Conservation (phyloP, 2,113 vertebrate genomes). For the Pygoscelis adeliae region DNA sequence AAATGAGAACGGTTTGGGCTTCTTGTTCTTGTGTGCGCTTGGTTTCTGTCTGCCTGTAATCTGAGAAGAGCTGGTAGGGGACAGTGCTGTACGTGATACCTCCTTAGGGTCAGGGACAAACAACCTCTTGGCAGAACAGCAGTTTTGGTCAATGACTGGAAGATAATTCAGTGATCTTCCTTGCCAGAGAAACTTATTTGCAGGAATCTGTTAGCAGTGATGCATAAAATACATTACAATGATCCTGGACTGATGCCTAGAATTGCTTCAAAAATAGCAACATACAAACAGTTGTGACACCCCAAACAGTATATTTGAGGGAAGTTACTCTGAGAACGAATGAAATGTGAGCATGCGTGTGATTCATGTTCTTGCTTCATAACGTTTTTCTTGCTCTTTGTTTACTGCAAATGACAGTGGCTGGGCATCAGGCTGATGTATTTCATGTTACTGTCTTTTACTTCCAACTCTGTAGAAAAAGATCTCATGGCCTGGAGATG, state of each 20-base stretch:
- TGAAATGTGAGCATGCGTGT: too few species aligned
- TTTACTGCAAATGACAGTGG: neutral
- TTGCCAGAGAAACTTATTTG: neutral
- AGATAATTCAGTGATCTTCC: neutral
- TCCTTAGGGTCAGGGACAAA: neutral
- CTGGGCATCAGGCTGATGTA: neutral
- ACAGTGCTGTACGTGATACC: neutral
- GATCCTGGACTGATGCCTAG: neutral
- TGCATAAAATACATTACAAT: conserved; percentile 15
- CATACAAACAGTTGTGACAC: neutral
- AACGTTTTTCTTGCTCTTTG: neutral
- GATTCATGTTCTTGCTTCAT: neutral
- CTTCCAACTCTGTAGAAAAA: neutral
- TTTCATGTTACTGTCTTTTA: neutral
- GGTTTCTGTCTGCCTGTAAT: conserved; percentile 6
- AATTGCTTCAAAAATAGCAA: neutral
- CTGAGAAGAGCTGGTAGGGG: neutral
- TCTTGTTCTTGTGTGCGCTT: neutral
- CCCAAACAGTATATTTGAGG: neutral
- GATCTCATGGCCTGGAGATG: neutral
- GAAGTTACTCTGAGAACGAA: neutral
- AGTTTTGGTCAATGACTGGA: neutral
- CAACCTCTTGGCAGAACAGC: neutral
- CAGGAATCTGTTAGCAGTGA: conserved; percentile 44
- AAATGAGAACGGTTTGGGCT: neutral